These are phyloP conservation scores for Halcyon malimbica DNA, from an alignment of 2,113 vertebrate species.

Conservation along the genomic window DNA sequence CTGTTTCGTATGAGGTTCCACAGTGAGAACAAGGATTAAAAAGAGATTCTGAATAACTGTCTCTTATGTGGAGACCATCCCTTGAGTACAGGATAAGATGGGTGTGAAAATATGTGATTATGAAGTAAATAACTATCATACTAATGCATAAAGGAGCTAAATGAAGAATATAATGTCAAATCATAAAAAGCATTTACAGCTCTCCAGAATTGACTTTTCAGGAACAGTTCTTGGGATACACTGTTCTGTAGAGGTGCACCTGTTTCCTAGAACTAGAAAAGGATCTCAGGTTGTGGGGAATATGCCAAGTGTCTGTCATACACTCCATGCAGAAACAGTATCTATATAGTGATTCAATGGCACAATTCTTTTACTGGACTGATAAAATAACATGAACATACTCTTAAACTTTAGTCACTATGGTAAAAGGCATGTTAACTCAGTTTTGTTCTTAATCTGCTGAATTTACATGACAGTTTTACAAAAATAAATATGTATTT, in stretches of 20 bases:
- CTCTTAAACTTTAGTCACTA: not conserved
- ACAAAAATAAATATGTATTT: not conserved
- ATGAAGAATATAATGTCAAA: not conserved
- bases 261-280: not conserved
- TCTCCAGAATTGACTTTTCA: not conserved
- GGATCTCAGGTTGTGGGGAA: not conserved
- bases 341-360: not conserved
- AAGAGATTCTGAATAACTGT: not conserved
- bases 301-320: not conserved
- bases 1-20: not conserved
- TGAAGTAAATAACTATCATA: not conserved
- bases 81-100: not conserved
- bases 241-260: not conserved
- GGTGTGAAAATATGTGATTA: not conserved
- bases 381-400: not conserved
- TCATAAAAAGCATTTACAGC: not conserved
- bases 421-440: not conserved
- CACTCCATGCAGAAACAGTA: not conserved
- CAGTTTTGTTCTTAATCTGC: not conserved
- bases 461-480: not conserved
- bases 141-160: not conserved
- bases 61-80: not conserved
- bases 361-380: not conserved
- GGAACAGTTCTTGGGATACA: not conserved
- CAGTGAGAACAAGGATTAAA: not conserved